Base-by-base conservation (phyloP, 2,113 vertebrate genomes). In the Cinclus mexicanus region DNA sequence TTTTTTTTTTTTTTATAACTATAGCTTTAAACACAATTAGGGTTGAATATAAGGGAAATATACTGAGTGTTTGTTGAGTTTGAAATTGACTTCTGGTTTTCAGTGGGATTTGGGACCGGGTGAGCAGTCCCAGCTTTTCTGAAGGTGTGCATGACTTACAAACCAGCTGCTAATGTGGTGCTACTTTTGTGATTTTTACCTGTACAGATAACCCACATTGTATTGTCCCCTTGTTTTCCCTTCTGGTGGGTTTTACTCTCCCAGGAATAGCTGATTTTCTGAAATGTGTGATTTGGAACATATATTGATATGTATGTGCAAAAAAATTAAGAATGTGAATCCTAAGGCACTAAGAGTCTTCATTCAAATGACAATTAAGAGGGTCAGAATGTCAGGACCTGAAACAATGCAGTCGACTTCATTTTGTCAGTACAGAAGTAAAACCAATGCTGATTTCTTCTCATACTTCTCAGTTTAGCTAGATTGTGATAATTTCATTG, bases 401-500 rank as follows among this genome's bases (percentile, higher is more conserved):
- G 28, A 42, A 33, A 55, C 23, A 35, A 19, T 49, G 35, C 0
- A 0, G 13, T 56, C 14, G 9, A 6, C 7, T 78, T 83, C 0
- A 33, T 78, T 50, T 84, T 87, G 18, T 59, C 37, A 37, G n/a
- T 67, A 11, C 33, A 24, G 60, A 47, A 63, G 14, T 55, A 83
- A 89, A 92, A 57, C 14, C 28, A 57, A 74, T 81, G 39, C 26
- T 0, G 1, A 14, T 50, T 85, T 78, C 29, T 91, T 87, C 29
- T 74, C 31, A 26, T 72, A 28, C 18, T 61, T 19, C 42, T 71
- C 11, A 47, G 4, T 77, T 60, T 72, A 70, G 11, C 46, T n/a
- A 52, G 28, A n/a, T 25, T 80, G 49, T 75, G 24, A 17, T 55
- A 29, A 59, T 69, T 79, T 75, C 47, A 44, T 71, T 89, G 11